Conservation (phyloP, 1,140 invertebrate genomes). For the Euura saliciscinereae region DNA sequence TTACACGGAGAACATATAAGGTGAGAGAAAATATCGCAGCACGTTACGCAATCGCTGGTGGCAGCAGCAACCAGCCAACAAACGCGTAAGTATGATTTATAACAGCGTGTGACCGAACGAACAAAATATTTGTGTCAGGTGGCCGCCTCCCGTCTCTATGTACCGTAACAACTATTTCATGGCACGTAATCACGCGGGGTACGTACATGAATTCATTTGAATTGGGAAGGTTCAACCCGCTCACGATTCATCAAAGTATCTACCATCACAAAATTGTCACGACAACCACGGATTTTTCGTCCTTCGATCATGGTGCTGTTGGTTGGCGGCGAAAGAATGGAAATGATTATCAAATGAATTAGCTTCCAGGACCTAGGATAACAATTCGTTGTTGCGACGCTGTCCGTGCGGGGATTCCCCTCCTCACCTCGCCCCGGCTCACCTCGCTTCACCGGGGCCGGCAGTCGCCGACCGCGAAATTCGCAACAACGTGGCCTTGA, state of each 20-base stretch:
- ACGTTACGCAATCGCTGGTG: neutral
- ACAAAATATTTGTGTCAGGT: neutral
- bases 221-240: neutral
- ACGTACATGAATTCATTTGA: neutral
- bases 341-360: no score
- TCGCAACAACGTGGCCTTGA: no score
- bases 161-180: neutral
- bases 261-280: no score
- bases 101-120: neutral
- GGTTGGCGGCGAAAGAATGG: no score
- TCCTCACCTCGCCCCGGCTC: neutral
- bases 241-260: no score
- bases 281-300: no score
- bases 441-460: neutral
- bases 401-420: neutral
- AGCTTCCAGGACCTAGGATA: constrained; percentile 2
- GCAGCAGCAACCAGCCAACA: neutral
- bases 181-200: constrained; percentile 3
- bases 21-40: neutral
- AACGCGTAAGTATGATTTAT: neutral
- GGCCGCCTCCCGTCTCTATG: no score
- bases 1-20: neutral
- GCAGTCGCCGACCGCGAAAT: no score
- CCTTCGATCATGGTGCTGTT: no score
- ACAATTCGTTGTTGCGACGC: neutral